These are phyloP conservation scores for Rhinolophus ferrumequinum DNA, from an alignment of 2,113 vertebrate species.

Conservation along the genomic window DNA sequence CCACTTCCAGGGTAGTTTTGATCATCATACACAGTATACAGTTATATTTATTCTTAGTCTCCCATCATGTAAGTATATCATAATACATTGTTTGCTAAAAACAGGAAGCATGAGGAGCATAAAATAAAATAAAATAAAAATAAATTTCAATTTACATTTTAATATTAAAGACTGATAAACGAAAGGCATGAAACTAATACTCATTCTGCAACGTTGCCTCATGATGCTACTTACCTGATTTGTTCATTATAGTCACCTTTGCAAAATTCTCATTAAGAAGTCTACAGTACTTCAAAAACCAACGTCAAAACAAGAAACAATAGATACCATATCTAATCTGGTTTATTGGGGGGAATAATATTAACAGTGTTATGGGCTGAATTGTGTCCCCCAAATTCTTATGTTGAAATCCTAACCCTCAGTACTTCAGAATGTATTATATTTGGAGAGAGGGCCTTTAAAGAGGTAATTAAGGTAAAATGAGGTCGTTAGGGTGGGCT, in stretches of 20 bases:
- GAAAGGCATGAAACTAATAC: background rate
- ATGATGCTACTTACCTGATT: background rate
- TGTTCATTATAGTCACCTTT: background rate
- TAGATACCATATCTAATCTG: background rate
- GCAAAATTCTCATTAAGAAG: background rate
- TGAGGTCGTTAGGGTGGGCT: background rate
- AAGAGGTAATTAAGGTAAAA: background rate
- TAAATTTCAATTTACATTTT: background rate
- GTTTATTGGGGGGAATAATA: background rate
- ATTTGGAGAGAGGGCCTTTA: background rate
- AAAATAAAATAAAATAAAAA: background rate
- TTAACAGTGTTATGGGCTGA: background rate
- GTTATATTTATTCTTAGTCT: background rate
- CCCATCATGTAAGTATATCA: background rate
- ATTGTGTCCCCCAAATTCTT: background rate
- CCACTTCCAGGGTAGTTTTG: background rate
- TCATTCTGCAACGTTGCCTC: background rate
- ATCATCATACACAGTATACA: background rate
- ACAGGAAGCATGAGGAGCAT: background rate
- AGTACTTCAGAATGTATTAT: background rate
- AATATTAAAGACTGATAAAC: background rate
- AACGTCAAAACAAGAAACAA: background rate
- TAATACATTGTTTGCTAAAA: constrained; percentile 14
- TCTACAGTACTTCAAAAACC: background rate
- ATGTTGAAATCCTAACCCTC: background rate